Conservation (phyloP, 1,140 invertebrate genomes). For the Papilio glaucus region DNA sequence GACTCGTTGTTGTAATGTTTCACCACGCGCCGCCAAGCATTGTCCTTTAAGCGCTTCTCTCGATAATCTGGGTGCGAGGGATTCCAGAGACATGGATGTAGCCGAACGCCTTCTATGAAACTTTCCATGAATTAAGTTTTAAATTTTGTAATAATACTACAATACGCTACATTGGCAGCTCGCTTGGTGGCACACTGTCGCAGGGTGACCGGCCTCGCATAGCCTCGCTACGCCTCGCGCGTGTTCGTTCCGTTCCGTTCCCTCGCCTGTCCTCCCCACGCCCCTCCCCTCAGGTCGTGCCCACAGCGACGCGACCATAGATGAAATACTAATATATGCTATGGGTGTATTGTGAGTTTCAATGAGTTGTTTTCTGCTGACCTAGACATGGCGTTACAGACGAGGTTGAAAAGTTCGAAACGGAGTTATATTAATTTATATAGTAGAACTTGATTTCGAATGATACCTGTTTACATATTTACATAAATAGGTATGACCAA, state of each 20-base stretch:
- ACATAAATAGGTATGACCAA: too few species aligned
- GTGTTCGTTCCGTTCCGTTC: slow-evolving; percentile 50
- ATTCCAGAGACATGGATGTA: slow-evolving; percentile 72
- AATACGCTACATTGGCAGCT: slow-evolving; percentile 19
- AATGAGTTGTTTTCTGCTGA: too few species aligned
- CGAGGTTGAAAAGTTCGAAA: too few species aligned
- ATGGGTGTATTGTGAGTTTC: too few species aligned
- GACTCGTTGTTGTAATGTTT: slow-evolving; percentile 59
- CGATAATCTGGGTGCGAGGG: slow-evolving; percentile 71
- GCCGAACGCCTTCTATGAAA: slow-evolving; percentile 70
- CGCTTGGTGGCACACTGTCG: slow-evolving; percentile 11
- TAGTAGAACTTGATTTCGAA: too few species aligned
- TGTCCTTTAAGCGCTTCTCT: slow-evolving; percentile 64
- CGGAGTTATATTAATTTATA: too few species aligned
- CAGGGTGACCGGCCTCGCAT: slow-evolving; percentile 56
- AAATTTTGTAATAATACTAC: background rate
- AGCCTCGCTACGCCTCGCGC: slow-evolving; percentile 57
- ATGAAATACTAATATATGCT: too few species aligned
- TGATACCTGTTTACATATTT: too few species aligned
- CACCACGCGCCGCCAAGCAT: slow-evolving; percentile 70
- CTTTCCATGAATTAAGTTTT: slow-evolving; percentile 54
- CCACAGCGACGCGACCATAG: background rate
- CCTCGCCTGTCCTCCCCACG: slow-evolving; percentile 13
- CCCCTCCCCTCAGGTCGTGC: slow-evolving; percentile 38
- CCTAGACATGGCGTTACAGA: too few species aligned